Evolutionary conservation across 2,113 vertebrate species (phyloP).

Genomic region (Ctenomys sociabilis): DNA sequence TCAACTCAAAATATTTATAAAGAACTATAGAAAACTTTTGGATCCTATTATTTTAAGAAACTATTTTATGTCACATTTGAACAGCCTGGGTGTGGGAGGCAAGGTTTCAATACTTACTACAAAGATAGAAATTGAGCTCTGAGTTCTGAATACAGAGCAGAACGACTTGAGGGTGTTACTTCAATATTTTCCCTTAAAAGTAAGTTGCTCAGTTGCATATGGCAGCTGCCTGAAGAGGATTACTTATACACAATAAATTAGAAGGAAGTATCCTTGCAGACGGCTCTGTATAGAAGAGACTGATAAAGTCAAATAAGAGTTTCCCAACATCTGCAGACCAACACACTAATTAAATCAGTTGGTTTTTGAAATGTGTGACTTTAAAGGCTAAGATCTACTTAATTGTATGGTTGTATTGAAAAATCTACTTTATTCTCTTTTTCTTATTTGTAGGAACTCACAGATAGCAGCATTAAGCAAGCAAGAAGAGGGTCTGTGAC

Average conservation of each 20-base stretch:
- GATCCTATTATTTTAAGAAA: not conserved
- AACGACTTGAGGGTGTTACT: constrained; percentile 58
- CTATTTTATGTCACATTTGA: constrained; percentile 42
- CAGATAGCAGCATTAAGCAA: not conserved
- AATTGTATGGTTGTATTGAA: constrained; percentile 33
- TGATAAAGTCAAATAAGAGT: constrained; percentile 55
- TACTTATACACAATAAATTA: constrained; percentile 69
- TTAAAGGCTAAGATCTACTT: constrained; percentile 73
- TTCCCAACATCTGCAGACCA: constrained; percentile 2
- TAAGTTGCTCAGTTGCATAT: constrained; percentile 64
- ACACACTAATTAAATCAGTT: constrained; percentile 57
- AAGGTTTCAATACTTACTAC: constrained; percentile 41
- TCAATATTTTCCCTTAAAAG: constrained; percentile 73
- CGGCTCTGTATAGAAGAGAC: constrained; percentile 66
- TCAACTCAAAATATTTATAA: not conserved
- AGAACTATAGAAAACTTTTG: constrained; percentile 10
- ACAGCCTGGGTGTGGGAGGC: constrained; percentile 62
- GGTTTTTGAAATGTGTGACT: constrained; percentile 62
- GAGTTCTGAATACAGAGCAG: constrained; percentile 2
- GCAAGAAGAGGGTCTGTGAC: rapidly evolving
- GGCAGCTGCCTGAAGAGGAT: constrained; percentile 64
- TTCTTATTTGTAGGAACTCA: constrained; percentile 49
- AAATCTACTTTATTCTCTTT: constrained; percentile 67
- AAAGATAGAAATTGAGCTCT: constrained; percentile 55
- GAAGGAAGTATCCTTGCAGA: constrained; percentile 70